phyloP scores from a whole-genome alignment of 2,888 invertebrate genomes.

The Lissocephala sabroskyi region DNA sequence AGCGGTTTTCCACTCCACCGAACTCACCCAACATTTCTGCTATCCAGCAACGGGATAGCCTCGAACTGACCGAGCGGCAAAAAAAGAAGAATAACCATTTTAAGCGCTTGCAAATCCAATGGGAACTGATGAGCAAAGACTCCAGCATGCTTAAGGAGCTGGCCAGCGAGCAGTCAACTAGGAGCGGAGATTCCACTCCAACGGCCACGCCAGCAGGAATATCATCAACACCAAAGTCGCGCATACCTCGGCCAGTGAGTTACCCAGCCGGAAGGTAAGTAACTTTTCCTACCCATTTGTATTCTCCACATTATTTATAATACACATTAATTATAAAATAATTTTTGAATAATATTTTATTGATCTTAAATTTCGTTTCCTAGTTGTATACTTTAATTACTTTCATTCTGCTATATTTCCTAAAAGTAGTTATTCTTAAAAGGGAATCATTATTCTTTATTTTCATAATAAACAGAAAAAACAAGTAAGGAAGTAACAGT shows the following conservation, averaged over 20 bases:
- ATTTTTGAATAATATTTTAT: not conserved
- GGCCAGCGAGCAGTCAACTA: slow-evolving; percentile 68
- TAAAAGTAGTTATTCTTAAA: too few relatives aligned
- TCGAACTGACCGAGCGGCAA: slow-evolving; percentile 66
- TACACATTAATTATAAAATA: not conserved
- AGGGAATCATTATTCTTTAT: too few relatives aligned
- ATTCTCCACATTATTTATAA: too few relatives aligned
- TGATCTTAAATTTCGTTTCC: slow-evolving; percentile 27
- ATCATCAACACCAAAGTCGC: slow-evolving; percentile 64
- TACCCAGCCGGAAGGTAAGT: slow-evolving; percentile 72
- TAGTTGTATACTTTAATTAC: not conserved
- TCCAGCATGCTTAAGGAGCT: slow-evolving; percentile 71
- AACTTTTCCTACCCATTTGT: slow-evolving; percentile 4
- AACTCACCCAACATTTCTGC: slow-evolving; percentile 82
- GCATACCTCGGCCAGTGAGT: slow-evolving; percentile 72
- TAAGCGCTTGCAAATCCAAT: slow-evolving; percentile 72
- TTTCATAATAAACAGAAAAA: too few relatives aligned
- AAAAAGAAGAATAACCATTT: slow-evolving; percentile 72
- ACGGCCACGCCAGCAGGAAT: slow-evolving; percentile 57
- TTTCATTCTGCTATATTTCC: too few relatives aligned
- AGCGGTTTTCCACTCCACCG: slow-evolving; percentile 78
- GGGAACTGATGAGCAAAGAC: slow-evolving; percentile 72
- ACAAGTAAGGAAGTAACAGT: too few relatives aligned
- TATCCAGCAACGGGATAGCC: slow-evolving; percentile 42
- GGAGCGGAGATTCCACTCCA: slow-evolving; percentile 72